phyloP scores from a whole-genome alignment of 2,888 invertebrate species.

The Quadriops clusia region DNA sequence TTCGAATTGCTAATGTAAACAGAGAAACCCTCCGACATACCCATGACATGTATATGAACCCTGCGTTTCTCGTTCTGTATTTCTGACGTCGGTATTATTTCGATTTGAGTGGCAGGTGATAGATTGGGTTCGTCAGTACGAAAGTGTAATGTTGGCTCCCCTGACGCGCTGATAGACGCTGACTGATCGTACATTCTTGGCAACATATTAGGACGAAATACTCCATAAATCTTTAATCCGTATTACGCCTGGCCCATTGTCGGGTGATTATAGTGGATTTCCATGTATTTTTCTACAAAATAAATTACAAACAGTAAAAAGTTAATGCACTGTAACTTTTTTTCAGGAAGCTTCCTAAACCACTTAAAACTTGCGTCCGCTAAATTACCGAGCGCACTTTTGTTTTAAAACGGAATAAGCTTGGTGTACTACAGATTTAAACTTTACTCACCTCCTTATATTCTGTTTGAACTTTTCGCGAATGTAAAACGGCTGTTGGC shows the following conservation, averaged over 20 bases:
- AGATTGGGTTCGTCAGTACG: conserved; percentile 20
- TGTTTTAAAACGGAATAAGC: conserved; percentile 18
- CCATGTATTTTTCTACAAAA: conserved; percentile 27
- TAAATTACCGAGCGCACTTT: conserved; percentile 26
- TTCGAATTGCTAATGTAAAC: too few species aligned
- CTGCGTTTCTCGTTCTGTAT: conserved; percentile 13
- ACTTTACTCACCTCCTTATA: conserved; percentile 18
- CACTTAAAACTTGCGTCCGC: conserved; percentile 25
- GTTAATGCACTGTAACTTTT: conserved; percentile 27
- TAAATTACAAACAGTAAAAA: conserved; percentile 26
- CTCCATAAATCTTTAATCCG: conserved; percentile 22
- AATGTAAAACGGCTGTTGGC: conserved; percentile 20
- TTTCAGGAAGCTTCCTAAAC: conserved; percentile 23
- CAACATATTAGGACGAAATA: conserved; percentile 18
- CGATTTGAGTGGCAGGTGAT: conserved; percentile 20
- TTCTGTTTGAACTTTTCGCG: conserved; percentile 20
- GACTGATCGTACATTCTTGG: conserved; percentile 21
- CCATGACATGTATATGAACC: conserved; percentile 15
- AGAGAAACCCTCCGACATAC: too few species aligned
- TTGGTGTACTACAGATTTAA: conserved; percentile 10
- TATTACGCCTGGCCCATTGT: conserved; percentile 18
- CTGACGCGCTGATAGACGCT: conserved; percentile 21
- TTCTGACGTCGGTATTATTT: conserved; percentile 19
- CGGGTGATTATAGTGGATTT: conserved; percentile 26
- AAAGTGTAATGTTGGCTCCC: conserved; percentile 17